These are phyloP conservation scores for Spodoptera frugiperda DNA, from an alignment of 1,140 invertebrate species.

Conservation along the genomic window DNA sequence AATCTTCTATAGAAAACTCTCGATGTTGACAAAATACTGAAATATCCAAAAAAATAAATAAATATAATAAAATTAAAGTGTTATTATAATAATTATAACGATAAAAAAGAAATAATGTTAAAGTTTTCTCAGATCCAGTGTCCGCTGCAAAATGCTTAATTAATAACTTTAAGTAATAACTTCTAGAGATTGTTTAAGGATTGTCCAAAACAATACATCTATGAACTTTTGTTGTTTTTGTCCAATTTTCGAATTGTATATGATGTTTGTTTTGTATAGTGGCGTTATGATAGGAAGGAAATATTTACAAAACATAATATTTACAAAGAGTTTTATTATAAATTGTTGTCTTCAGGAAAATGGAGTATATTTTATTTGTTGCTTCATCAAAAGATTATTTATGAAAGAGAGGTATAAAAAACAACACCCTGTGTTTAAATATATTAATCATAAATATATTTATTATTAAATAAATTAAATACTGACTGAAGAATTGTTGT, in stretches of 20 bases:
- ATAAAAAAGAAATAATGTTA: slow-evolving; percentile 18
- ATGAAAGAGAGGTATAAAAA: no score
- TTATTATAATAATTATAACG: slow-evolving; percentile 14
- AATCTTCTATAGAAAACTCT: slow-evolving; percentile 44
- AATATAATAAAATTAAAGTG: background rate
- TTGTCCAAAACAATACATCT: slow-evolving; percentile 41
- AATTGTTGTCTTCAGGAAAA: background rate
- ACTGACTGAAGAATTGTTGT: background rate
- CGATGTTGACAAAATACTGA: slow-evolving; percentile 41
- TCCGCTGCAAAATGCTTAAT: slow-evolving; percentile 34
- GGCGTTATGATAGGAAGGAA: slow-evolving; percentile 38
- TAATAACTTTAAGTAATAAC: slow-evolving; percentile 28
- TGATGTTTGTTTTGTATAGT: slow-evolving; percentile 48
- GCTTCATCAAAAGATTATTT: no score
- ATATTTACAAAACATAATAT: background rate
- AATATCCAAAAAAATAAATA: slow-evolving; percentile 35
- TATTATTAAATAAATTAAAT: no score
- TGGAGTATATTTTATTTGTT: background rate
- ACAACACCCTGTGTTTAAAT: no score
- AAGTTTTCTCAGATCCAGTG: slow-evolving; percentile 32
- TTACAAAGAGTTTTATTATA: background rate
- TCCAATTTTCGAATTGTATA: slow-evolving; percentile 56
- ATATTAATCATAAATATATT: no score
- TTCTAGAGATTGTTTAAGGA: slow-evolving; percentile 39
- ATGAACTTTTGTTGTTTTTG: slow-evolving; percentile 47